Evolutionary conservation across 2,113 vertebrate genomes (phyloP).

Genomic region (Tragelaphus imberbis): DNA sequence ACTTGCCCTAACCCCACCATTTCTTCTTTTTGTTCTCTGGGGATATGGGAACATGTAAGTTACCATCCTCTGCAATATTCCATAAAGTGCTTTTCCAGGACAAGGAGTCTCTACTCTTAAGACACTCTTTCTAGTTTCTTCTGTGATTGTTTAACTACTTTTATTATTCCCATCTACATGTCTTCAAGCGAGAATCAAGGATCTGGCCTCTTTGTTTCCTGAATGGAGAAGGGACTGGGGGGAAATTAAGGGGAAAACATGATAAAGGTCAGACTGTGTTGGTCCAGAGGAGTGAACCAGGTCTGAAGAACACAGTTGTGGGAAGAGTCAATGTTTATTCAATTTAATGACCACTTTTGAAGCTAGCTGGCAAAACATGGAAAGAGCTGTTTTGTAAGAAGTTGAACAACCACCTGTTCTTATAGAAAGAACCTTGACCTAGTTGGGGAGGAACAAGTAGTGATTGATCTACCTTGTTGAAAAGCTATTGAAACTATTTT

Average conservation of each 20-base stretch:
- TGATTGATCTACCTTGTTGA: background rate
- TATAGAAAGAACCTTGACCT: background rate
- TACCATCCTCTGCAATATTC: background rate
- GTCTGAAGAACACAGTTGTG: background rate
- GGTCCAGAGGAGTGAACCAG: background rate
- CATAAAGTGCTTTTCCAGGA: constrained; percentile 13
- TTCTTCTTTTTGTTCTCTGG: background rate
- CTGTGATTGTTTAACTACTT: background rate
- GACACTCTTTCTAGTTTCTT: constrained; percentile 7
- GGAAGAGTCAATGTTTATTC: background rate
- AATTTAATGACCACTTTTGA: background rate
- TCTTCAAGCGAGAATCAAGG: constrained; percentile 17
- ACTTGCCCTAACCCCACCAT: background rate
- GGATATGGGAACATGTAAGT: background rate
- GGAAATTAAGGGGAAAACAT: background rate
- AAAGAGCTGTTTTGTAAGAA: background rate
- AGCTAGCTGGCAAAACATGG: background rate
- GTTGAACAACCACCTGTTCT: background rate
- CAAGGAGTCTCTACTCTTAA: background rate
- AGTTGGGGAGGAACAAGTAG: background rate
- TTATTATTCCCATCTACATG: background rate
- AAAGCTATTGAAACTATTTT: background rate
- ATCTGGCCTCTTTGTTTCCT: background rate
- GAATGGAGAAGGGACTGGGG: background rate
- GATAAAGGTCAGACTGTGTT: background rate